A percentile compares a stretch with the other conserved stretches of the same genome.
phyloP scores from a whole-genome alignment of 2,797 vertebrate genomes.

The Danio kyathit region DNA sequence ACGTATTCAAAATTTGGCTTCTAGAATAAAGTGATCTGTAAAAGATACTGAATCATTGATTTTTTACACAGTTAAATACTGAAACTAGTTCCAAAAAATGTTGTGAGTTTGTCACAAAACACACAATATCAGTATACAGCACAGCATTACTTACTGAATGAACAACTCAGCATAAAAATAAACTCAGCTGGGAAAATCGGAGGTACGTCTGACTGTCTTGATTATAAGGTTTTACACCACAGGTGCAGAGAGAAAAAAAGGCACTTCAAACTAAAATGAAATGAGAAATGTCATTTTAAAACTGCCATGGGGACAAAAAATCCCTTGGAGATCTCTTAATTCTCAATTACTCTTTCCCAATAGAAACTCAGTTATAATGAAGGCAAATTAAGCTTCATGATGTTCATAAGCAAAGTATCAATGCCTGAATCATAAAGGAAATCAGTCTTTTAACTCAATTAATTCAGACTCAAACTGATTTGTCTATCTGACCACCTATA shows the following conservation, averaged over 20 bases:
- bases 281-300: constrained; percentile 18
- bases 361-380: not conserved
- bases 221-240: constrained; percentile 78
- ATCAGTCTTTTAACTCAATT: not conserved
- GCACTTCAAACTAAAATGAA: constrained; percentile 68
- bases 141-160: constrained; percentile 8
- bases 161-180: constrained; percentile 1
- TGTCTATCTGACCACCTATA: too few species aligned
- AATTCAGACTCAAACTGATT: not conserved
- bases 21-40: too few species aligned
- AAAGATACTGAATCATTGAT: too few species aligned
- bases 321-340: constrained; percentile 16
- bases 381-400: not conserved
- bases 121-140: not conserved
- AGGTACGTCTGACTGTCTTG: constrained; percentile 66
- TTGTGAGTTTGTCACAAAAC: too few species aligned
- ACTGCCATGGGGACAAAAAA: constrained; percentile 1
- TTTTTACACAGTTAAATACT: too few species aligned
- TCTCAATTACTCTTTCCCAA: constrained; percentile 5
- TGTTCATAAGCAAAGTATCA: not conserved
- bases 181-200: constrained; percentile 11
- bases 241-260: constrained; percentile 69
- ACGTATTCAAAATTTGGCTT: too few species aligned
- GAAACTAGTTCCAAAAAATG: not conserved
- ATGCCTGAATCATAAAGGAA: not conserved